A percentile compares a stretch with the other conserved stretches of the same genome.
These are phyloP conservation scores for Pterocles gutturalis DNA, from an alignment of 2,113 vertebrate species.

Conservation along the genomic window DNA sequence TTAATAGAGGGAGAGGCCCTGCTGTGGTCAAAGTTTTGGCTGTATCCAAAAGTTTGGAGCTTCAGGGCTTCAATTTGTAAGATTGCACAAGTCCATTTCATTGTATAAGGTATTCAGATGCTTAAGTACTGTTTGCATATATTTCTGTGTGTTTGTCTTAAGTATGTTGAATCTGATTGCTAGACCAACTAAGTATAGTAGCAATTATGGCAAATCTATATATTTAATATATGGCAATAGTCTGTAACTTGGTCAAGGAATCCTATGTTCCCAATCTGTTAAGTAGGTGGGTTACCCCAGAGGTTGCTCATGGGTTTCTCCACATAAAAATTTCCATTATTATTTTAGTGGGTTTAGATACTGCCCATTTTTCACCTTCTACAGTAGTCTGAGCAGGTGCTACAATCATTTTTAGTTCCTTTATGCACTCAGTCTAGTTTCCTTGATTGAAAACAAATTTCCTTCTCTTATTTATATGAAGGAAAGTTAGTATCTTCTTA, in stretches of 20 bases:
- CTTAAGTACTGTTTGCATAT: neutral
- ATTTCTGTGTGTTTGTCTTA: neutral
- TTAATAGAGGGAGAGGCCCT: neutral
- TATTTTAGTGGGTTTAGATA: neutral
- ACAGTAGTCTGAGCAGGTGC: conserved; percentile 16
- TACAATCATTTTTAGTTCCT: conserved; percentile 4
- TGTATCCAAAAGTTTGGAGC: neutral
- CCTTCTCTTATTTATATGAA: conserved; percentile 6
- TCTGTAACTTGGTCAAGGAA: neutral
- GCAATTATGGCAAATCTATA: neutral
- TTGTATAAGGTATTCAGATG: neutral
- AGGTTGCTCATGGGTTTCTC: neutral
- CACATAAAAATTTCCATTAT: neutral
- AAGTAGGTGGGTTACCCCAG: neutral
- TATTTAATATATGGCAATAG: neutral
- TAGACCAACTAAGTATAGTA: neutral
- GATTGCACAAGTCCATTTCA: neutral
- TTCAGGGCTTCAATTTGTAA: neutral
- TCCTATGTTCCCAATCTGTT: neutral
- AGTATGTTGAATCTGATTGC: neutral
- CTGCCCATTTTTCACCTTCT: neutral
- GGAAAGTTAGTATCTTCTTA: conserved; percentile 41
- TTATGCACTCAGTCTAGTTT: neutral
- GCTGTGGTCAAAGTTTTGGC: neutral
- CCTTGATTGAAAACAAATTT: conserved; percentile 44